These are phyloP conservation scores for Catalaphyllia jardinei DNA, from an alignment of 64 coral and sea anemone genomes.

Conservation along the genomic window DNA sequence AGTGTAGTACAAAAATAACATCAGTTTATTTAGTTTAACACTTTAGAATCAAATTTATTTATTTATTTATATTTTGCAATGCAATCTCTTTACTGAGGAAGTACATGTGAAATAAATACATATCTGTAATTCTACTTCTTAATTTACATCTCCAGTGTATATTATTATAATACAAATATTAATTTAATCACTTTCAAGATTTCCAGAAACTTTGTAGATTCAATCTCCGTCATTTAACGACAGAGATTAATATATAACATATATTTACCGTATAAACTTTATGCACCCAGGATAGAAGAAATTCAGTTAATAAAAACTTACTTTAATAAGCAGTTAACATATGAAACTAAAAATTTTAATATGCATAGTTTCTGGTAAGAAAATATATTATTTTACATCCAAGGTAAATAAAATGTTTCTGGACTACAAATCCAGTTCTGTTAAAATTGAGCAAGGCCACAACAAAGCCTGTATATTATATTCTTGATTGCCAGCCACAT, in stretches of 20 bases:
- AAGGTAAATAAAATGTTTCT: not conserved
- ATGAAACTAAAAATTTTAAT: conserved; percentile 21
- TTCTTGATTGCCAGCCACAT: too few species aligned
- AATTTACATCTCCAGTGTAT: conserved; percentile 17
- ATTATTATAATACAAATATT: not conserved
- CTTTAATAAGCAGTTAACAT: not conserved
- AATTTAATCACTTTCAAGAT: not conserved
- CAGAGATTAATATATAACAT: not conserved
- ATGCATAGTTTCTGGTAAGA: conserved; percentile 13
- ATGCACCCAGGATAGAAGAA: not conserved
- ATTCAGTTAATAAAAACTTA: not conserved
- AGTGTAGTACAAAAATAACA: too few species aligned
- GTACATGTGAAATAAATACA: conserved; percentile 23
- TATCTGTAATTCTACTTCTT: not conserved
- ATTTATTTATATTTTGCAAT: too few species aligned
- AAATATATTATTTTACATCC: conserved; percentile 30
- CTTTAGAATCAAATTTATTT: not conserved
- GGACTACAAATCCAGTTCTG: not conserved
- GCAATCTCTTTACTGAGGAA: not conserved
- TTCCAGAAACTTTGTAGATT: not conserved
- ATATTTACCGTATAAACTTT: not conserved
- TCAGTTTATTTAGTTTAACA: too few species aligned
- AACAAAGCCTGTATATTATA: too few species aligned
- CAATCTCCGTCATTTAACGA: not conserved
- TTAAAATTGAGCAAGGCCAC: too few species aligned